Conservation (phyloP, 2,888 invertebrate genomes). For the Zhuqinia jingwanae region DNA sequence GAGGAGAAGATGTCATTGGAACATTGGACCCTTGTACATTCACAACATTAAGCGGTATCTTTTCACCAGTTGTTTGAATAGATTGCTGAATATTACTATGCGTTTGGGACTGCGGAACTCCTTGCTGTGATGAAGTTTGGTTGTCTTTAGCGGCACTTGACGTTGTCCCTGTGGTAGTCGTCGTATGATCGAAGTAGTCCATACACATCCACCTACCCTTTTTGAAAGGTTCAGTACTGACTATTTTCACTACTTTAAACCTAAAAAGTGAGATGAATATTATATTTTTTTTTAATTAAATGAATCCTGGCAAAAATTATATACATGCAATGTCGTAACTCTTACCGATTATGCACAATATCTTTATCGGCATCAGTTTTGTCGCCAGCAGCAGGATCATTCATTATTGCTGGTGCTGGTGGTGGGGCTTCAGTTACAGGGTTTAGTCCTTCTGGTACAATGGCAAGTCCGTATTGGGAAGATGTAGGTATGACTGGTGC, state of each 20-base stretch:
- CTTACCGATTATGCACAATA: constrained; percentile 76
- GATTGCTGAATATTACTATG: constrained; percentile 58
- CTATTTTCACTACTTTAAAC: constrained; percentile 97
- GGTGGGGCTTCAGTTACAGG: constrained; percentile 62
- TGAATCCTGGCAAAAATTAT: no score
- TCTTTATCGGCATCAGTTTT: constrained; percentile 75
- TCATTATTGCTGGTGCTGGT: constrained; percentile 55
- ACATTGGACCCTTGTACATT: constrained; percentile 69
- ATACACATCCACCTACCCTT: constrained; percentile 97
- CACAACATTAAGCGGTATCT: constrained; percentile 42
- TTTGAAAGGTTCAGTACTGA: constrained; percentile 96
- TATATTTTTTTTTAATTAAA: no score
- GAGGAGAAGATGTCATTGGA: constrained; percentile 63
- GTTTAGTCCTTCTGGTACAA: constrained; percentile 84
- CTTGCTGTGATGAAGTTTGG: constrained; percentile 64
- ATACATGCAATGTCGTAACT: no score
- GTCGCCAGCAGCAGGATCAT: constrained; percentile 64
- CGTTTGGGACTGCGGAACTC: constrained; percentile 71
- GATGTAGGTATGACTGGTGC: constrained; percentile 92
- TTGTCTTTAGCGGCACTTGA: constrained; percentile 64
- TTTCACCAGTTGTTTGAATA: constrained; percentile 36
- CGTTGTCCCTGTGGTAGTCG: constrained; percentile 79
- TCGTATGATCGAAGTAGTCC: constrained; percentile 94
- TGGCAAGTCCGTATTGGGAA: constrained; percentile 91
- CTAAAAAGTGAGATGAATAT: no score